A percentile compares a stretch with the other conserved stretches of the same genome.
These are phyloP conservation scores for Numenius arquata DNA, from an alignment of 2,113 vertebrate species.

Conservation along the genomic window DNA sequence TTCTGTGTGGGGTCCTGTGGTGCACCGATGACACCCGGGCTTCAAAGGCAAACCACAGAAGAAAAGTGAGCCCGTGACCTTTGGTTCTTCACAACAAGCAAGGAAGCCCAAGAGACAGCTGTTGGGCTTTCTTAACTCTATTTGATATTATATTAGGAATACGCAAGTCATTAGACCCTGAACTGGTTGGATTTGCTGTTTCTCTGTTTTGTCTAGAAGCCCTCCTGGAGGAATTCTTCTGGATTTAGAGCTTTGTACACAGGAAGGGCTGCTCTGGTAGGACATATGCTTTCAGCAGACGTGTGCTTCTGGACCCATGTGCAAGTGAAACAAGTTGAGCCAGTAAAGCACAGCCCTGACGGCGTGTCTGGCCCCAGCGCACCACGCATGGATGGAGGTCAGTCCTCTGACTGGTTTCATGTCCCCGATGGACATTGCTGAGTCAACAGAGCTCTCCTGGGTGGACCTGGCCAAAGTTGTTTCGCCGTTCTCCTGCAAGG, in stretches of 20 bases:
- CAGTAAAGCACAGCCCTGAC: neutral
- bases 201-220: neutral
- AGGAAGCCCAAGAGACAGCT: neutral
- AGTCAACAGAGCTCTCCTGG: neutral
- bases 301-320: neutral
- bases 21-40: neutral
- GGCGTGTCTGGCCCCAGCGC: rapidly evolving
- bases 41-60: slow-evolving; percentile 25
- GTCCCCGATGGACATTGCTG: neutral
- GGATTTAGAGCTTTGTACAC: neutral
- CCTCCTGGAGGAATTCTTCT: neutral
- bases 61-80: neutral
- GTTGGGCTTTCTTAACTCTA: neutral
- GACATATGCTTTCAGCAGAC: rapidly evolving
- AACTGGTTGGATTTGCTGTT: neutral
- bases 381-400: neutral
- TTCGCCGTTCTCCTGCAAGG: neutral
- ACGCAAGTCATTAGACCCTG: neutral
- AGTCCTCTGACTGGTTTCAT: rapidly evolving
- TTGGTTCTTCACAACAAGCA: neutral
- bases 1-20: rapidly evolving
- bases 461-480: neutral
- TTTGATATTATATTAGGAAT: neutral
- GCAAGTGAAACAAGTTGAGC: neutral
- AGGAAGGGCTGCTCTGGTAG: neutral